Conservation (phyloP, 2,888 invertebrate species). For the Sarcophaga subvicina region DNA sequence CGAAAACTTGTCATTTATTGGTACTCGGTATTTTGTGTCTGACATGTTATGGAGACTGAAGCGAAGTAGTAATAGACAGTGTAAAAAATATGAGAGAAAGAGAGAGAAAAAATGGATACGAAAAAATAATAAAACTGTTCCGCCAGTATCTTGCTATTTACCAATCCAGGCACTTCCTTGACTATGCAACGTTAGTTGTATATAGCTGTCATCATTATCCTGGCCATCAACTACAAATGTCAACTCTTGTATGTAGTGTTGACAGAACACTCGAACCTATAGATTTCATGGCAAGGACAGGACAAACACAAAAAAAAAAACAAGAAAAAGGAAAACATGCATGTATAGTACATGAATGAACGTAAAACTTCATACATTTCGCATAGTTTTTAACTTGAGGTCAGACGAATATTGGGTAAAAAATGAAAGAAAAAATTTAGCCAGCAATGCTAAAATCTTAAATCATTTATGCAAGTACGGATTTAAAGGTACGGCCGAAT, state of each 20-base stretch:
- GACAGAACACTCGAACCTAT: constrained; percentile 77
- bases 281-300: constrained; percentile 58
- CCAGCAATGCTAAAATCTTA: neutral
- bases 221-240: constrained; percentile 79
- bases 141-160: constrained; percentile 39
- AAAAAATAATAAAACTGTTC: constrained; percentile 41
- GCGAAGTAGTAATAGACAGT: neutral
- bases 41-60: constrained; percentile 43
- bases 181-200: constrained; percentile 53
- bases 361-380: neutral
- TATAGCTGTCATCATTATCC: constrained; percentile 78
- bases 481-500: constrained; percentile 39
- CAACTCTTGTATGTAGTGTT: constrained; percentile 74
- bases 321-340: neutral
- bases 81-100: neutral
- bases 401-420: constrained; percentile 32
- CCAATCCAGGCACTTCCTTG: neutral
- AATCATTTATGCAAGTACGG: constrained; percentile 4
- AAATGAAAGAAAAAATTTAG: constrained; percentile 29
- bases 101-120: neutral
- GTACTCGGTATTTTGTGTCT: constrained; percentile 54
- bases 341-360: neutral
- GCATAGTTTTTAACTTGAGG: constrained; percentile 48
- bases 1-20: constrained; percentile 64
- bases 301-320: neutral